Conservation (phyloP, 2,797 vertebrate species). For the Neopelma chrysocephalum region DNA sequence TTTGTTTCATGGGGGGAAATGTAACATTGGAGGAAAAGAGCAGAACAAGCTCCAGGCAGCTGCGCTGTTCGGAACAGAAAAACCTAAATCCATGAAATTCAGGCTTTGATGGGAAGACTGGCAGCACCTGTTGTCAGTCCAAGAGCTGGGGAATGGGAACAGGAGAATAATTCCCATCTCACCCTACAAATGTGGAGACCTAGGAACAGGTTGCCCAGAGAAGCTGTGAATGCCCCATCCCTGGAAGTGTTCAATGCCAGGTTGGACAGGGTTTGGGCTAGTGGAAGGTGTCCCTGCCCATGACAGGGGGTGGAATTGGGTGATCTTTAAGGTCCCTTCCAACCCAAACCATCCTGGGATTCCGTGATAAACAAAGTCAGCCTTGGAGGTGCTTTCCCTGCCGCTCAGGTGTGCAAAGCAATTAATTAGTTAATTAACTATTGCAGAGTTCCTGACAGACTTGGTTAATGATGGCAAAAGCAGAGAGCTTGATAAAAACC, state of each 20-base stretch:
- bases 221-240: background rate
- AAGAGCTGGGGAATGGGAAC: background rate
- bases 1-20: background rate
- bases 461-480: background rate
- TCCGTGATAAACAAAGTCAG: background rate
- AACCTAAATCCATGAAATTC: background rate
- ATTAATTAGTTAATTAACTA: constrained; percentile 30
- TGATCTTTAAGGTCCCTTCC: background rate
- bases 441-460: background rate
- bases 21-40: background rate
- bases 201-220: background rate
- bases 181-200: background rate
- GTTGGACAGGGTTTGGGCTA: accelerated
- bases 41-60: background rate
- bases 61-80: background rate
- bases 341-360: background rate
- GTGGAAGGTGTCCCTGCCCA: background rate
- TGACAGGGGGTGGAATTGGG: background rate
- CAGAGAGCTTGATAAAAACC: background rate
- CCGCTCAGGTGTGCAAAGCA: background rate
- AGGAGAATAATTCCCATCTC: background rate
- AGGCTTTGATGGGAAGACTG: background rate
- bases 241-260: background rate
- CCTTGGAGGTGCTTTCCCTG: background rate
- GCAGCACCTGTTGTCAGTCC: background rate